These are phyloP conservation scores for Chloroclysta siterata DNA, from an alignment of 2,888 invertebrate species.

Conservation along the genomic window DNA sequence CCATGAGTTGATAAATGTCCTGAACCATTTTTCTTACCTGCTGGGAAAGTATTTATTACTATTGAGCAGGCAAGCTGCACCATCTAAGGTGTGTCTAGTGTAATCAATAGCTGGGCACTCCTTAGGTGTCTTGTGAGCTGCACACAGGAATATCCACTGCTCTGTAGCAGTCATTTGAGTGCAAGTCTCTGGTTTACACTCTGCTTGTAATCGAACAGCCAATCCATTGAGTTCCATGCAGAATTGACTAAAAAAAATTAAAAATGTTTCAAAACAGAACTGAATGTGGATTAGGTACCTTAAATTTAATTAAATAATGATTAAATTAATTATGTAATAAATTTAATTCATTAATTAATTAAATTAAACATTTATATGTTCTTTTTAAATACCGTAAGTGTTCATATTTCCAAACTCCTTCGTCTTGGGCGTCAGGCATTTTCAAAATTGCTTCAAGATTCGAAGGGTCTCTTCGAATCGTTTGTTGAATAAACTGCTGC, in stretches of 20 bases:
- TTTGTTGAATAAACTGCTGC: slow-evolving; percentile 99
- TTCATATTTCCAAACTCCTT: slow-evolving; percentile 99
- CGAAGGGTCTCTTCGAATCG: slow-evolving; percentile 95
- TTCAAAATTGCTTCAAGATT: slow-evolving; percentile 97
- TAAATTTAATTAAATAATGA: too few species aligned
- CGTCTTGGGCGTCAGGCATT: slow-evolving; percentile 98
- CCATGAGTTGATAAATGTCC: too few species aligned
- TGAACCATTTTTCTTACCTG: slow-evolving; percentile 84
- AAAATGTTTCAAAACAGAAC: not conserved
- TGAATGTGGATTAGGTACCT: too few species aligned
- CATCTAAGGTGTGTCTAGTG: slow-evolving; percentile 98
- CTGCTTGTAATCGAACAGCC: slow-evolving; percentile 97
- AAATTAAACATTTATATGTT: too few species aligned
- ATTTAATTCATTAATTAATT: too few species aligned
- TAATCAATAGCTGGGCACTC: slow-evolving; percentile 99
- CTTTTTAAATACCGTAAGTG: slow-evolving; percentile 89
- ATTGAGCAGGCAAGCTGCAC: slow-evolving; percentile 98
- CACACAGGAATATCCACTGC: slow-evolving; percentile 99
- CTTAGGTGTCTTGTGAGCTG: slow-evolving; percentile 99
- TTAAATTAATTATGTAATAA: too few species aligned
- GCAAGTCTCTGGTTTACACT: slow-evolving; percentile 98
- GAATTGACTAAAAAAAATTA: slow-evolving; percentile 90
- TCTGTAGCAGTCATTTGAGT: slow-evolving; percentile 99
- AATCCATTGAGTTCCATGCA: slow-evolving; percentile 99
- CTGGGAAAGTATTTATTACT: slow-evolving; percentile 99